These are phyloP conservation scores for Syritta pipiens DNA, from an alignment of 2,888 invertebrate genomes.

Conservation along the genomic window DNA sequence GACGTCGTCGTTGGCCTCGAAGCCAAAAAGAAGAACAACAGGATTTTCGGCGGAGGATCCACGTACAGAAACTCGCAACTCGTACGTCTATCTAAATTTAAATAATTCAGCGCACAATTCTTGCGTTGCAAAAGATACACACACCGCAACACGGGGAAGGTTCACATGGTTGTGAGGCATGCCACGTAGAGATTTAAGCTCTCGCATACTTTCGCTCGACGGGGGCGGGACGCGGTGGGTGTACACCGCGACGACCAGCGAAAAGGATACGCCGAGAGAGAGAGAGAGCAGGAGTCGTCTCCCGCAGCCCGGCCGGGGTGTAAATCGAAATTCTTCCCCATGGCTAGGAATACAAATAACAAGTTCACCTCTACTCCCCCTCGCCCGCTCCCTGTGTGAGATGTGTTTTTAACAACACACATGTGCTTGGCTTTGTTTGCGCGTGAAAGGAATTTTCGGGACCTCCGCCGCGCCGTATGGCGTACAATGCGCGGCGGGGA, in stretches of 20 bases:
- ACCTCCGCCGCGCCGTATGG: neutral
- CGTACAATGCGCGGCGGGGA: slow-evolving; percentile 9
- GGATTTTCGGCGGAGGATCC: slow-evolving; percentile 31
- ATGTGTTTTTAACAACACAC: slow-evolving; percentile 55
- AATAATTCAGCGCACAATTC: slow-evolving; percentile 54
- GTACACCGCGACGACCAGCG: slow-evolving; percentile 53
- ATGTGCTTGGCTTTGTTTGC: slow-evolving; percentile 63
- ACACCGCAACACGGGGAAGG: neutral
- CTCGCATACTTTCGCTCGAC: slow-evolving; percentile 14
- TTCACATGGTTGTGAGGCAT: slow-evolving; percentile 19
- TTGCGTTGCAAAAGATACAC: slow-evolving; percentile 28
- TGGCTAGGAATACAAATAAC: slow-evolving; percentile 66
- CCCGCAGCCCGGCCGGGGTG: slow-evolving; percentile 15
- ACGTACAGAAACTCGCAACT: slow-evolving; percentile 34
- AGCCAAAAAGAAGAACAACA: slow-evolving; percentile 37
- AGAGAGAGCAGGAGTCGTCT: neutral
- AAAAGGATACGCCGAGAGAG: slow-evolving; percentile 42
- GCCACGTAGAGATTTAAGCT: slow-evolving; percentile 38
- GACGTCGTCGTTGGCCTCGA: neutral
- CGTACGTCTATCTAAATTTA: slow-evolving; percentile 48
- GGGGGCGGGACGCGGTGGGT: slow-evolving; percentile 19
- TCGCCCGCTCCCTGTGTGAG: neutral
- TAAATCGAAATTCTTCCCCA: slow-evolving; percentile 67
- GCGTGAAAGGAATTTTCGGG: slow-evolving; percentile 67
- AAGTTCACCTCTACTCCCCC: slow-evolving; percentile 38